These are phyloP conservation scores for Panurus biarmicus DNA, from an alignment of 2,113 vertebrate species.

Conservation along the genomic window DNA sequence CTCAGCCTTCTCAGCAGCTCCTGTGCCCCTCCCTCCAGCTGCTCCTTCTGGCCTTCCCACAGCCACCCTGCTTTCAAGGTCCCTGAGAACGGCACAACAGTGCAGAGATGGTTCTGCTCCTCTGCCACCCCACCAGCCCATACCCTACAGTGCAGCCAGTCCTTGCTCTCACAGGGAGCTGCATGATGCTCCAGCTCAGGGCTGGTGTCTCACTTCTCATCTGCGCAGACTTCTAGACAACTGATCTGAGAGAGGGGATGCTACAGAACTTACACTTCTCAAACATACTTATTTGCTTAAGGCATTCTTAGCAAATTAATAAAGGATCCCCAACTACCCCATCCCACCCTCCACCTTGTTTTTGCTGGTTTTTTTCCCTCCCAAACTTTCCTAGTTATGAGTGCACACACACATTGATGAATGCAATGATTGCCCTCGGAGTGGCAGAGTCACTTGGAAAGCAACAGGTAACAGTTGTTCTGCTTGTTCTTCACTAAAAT, in stretches of 20 bases:
- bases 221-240: background rate
- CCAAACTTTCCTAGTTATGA: background rate
- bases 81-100: accelerated
- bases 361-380: background rate
- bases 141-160: background rate
- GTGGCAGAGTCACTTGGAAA: background rate
- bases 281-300: background rate
- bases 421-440: background rate
- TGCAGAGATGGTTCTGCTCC: background rate
- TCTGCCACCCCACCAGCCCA: background rate
- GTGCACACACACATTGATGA: background rate
- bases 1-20: background rate
- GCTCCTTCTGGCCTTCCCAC: background rate
- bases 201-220: background rate
- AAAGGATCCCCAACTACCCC: background rate
- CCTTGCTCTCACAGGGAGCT: background rate
- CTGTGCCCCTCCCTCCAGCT: background rate
- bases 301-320: background rate
- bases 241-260: background rate
- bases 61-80: background rate
- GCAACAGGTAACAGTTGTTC: background rate
- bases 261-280: background rate
- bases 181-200: background rate
- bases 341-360: accelerated
- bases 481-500: background rate